phyloP scores from a whole-genome alignment of 2,888 invertebrate genomes.

The Fragum fragum region DNA sequence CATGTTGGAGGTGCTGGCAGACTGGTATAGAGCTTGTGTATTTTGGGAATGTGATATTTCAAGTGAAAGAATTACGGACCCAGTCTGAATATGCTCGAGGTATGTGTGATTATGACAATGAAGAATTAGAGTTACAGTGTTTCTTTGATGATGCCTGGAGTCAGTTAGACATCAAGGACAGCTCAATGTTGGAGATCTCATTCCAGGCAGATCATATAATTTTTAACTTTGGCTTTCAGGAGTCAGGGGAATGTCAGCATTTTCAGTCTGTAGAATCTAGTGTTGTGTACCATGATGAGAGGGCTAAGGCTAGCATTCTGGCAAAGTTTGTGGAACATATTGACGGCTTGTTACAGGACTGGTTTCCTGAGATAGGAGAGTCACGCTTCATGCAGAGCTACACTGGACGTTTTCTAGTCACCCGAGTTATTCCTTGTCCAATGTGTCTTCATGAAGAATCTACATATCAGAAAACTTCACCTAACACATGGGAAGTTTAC shows the following conservation, averaged over 20 bases:
- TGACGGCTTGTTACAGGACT: slow-evolving; percentile 98
- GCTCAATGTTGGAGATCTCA: slow-evolving; percentile 94
- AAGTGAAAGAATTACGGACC: slow-evolving; percentile 88
- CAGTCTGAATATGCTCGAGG: slow-evolving; percentile 59
- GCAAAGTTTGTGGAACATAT: slow-evolving; percentile 97
- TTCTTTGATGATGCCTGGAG: slow-evolving; percentile 94
- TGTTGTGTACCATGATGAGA: slow-evolving; percentile 76
- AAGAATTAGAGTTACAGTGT: slow-evolving; percentile 81
- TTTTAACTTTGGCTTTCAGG: slow-evolving; percentile 69
- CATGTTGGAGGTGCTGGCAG: slow-evolving; percentile 83
- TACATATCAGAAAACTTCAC: slow-evolving; percentile 39
- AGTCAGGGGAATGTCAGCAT: slow-evolving; percentile 11
- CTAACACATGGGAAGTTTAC: slow-evolving; percentile 40
- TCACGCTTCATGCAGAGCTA: slow-evolving; percentile 99
- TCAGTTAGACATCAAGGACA: slow-evolving; percentile 92
- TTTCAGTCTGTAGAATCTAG: slow-evolving; percentile 53
- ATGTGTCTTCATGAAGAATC: slow-evolving; percentile 90
- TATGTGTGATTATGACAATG: slow-evolving; percentile 88
- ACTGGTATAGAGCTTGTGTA: slow-evolving; percentile 95
- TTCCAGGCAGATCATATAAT: slow-evolving; percentile 77
- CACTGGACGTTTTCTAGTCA: slow-evolving; percentile 97
- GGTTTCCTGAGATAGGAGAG: slow-evolving; percentile 97
- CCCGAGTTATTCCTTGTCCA: slow-evolving; percentile 96
- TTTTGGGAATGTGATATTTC: slow-evolving; percentile 93
- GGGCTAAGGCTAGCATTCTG: slow-evolving; percentile 76